These are phyloP conservation scores for Cryptoblepharus egeriae DNA, from an alignment of 2,797 vertebrate genomes.

Conservation along the genomic window DNA sequence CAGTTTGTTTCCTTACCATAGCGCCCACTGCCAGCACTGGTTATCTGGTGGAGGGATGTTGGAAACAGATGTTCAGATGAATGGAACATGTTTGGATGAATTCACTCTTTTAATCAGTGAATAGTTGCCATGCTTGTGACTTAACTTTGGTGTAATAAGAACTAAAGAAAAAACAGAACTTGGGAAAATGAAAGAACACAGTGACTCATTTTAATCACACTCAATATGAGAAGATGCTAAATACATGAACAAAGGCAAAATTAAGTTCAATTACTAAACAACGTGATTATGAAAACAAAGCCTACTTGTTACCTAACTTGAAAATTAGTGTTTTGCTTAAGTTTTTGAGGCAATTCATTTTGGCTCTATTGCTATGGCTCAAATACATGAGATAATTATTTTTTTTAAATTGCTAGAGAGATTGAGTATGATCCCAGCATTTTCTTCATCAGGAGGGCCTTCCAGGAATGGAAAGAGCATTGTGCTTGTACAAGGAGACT, in stretches of 20 bases:
- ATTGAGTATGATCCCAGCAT: too few species aligned
- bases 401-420: not conserved
- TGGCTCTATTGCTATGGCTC: not conserved
- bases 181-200: too few species aligned
- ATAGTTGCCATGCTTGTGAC: not conserved
- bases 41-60: too few species aligned
- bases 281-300: not conserved
- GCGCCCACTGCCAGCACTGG: too few species aligned
- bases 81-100: too few species aligned
- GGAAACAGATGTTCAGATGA: too few species aligned
- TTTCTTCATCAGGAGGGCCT: too few species aligned
- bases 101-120: not conserved
- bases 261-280: not conserved
- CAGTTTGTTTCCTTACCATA: too few species aligned
- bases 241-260: not conserved
- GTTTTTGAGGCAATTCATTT: not conserved
- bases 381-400: not conserved
- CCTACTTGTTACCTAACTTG: not conserved
- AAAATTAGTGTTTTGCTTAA: not conserved
- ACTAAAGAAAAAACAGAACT: not conserved
- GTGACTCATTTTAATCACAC: not conserved
- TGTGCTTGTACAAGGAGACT: too few species aligned
- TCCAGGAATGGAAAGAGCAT: too few species aligned
- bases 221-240: not conserved
- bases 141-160: not conserved